Evolutionary conservation across 2,113 vertebrate species (phyloP), one percentile per base, ranked within the genome.

Genomic region (Hippocampus abdominalis): DNA sequence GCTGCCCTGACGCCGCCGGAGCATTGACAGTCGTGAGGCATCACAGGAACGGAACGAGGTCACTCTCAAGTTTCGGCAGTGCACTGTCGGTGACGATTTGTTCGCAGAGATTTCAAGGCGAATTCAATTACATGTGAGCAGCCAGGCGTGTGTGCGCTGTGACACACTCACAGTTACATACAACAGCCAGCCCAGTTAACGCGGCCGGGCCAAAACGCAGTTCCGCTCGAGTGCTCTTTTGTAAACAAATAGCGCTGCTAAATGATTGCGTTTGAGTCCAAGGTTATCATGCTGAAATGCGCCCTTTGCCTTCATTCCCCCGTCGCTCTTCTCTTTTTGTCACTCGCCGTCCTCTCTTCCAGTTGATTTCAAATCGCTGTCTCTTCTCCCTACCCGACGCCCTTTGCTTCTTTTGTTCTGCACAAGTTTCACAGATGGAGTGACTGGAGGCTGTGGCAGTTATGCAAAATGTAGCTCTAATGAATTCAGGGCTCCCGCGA

Each of bases 381-480:
- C 46, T 62, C 51, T 53, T 36, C 42, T 62, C 64, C 48, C 72
- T 65, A 59, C 40, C 70, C 65, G 40, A 70, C 72, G 73, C 64
- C 77, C 63, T 73, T 78, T 69, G 68, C 56, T 70, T 66, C 81
- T 72, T 81, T 86, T 84, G 77, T 88, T 88, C 87, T 68, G 74
- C 77, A 82, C 76, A 79, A 71, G 74, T 88, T 84, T 80, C 84
- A 86, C 90, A 91, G 89, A 90, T 88, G 88, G 87, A 88, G 86
- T 83, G 87, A 88, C 87, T 89, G 60, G 73, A 87, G 88, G 89
- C 83, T 61, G 81, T 83, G 80, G 72, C 57, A 77, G 86, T 86
- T 88, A 88, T 89, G 87, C 86, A 89, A 87, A 90, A 87, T 78
- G 77, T 80, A 79, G 79, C 84, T 84, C 80, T 82, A 84, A 89